Evolutionary conservation across 1,140 invertebrate species (phyloP).

Genomic region (Elysia chlorotica): DNA sequence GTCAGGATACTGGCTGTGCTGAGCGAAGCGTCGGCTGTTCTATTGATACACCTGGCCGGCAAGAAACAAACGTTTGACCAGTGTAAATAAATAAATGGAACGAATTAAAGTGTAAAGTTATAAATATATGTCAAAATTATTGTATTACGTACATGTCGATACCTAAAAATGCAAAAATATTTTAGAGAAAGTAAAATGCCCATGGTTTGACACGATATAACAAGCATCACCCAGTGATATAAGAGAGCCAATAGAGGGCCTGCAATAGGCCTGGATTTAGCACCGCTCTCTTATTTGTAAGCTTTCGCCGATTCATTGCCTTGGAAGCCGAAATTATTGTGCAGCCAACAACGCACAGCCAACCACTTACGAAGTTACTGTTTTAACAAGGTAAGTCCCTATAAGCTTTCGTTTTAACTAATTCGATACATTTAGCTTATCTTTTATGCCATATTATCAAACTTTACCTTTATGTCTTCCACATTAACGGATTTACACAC

Average conservation of each 20-base stretch:
- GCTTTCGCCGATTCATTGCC: constrained; percentile 16
- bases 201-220: background rate
- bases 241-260: constrained; percentile 17
- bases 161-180: background rate
- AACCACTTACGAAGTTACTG: constrained; percentile 18
- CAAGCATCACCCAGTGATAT: background rate
- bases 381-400: too few relatives aligned
- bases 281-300: background rate
- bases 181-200: background rate
- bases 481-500: too few relatives aligned
- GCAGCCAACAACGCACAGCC: too few relatives aligned
- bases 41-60: background rate
- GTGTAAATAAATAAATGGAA: background rate
- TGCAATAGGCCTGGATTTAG: too few relatives aligned
- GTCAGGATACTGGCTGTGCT: constrained; percentile 9
- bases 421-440: too few relatives aligned
- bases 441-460: too few relatives aligned
- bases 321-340: too few relatives aligned
- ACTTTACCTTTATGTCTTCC: too few relatives aligned
- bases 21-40: constrained; percentile 5
- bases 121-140: background rate
- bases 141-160: background rate
- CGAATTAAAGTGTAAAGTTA: background rate
- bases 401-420: too few relatives aligned
- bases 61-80: background rate